Percentiles rank a stretch among this genome's conserved stretches.
Conservation (phyloP, 2,113 vertebrate species). For the Tupaia chinensis region DNA sequence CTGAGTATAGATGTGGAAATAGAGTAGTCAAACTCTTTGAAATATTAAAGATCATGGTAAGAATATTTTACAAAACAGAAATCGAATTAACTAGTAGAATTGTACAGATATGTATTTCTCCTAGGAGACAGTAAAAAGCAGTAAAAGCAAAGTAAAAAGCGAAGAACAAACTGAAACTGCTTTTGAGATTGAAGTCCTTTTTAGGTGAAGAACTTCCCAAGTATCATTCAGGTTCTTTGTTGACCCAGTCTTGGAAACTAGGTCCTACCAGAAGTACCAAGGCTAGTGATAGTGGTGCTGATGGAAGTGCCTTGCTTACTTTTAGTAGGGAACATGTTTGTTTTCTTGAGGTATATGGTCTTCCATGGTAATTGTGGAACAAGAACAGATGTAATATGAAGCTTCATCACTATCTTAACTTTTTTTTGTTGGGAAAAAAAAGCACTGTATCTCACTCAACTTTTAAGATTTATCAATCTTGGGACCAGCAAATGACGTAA, state of each 20-base stretch:
- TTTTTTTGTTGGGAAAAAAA: not conserved
- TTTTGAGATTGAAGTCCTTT: not conserved
- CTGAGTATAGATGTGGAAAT: constrained; percentile 16
- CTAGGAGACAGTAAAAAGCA: not conserved
- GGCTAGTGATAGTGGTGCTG: not conserved
- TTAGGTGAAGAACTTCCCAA: not conserved
- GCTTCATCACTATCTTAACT: not conserved
- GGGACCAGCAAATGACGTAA: too few species aligned
- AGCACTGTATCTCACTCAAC: not conserved
- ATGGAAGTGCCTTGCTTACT: not conserved
- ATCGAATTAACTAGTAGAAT: not conserved
- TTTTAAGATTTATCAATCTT: constrained; percentile 8
- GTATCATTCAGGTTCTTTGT: constrained; percentile 4
- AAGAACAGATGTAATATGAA: not conserved
- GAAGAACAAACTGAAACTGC: constrained; percentile 50
- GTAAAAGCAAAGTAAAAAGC: not conserved
- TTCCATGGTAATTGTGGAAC: constrained; percentile 28
- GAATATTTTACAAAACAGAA: not conserved
- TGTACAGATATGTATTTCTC: not conserved
- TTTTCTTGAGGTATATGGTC: not conserved
- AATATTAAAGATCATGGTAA: not conserved
- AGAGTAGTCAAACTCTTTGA: constrained; percentile 16
- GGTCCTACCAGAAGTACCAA: not conserved
- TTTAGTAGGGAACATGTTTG: not conserved
- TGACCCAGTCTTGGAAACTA: not conserved